These are phyloP conservation scores for Todiramphus saurophagus DNA, from an alignment of 2,113 vertebrate species.

Conservation along the genomic window DNA sequence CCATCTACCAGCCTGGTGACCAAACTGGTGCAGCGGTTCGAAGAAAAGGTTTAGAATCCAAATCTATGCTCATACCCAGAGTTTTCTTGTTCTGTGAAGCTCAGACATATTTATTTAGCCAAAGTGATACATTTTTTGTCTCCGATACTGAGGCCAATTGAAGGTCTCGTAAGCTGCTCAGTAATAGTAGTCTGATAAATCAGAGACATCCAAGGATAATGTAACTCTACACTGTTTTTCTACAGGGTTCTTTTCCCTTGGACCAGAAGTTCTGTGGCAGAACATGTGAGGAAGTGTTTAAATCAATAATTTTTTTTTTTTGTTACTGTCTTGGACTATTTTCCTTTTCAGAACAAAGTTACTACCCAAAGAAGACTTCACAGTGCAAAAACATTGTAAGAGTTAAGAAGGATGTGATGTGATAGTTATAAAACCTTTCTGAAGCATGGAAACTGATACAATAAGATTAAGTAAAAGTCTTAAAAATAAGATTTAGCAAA, in stretches of 20 bases:
- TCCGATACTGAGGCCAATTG: neutral
- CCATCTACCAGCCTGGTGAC: neutral
- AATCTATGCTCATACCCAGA: neutral
- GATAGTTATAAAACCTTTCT: neutral
- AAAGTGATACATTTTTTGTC: constrained; percentile 12
- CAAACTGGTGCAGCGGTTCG: neutral
- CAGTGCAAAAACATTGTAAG: neutral
- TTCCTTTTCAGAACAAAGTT: constrained; percentile 13
- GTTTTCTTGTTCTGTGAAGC: neutral
- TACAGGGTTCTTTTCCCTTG: constrained; percentile 29
- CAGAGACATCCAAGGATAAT: constrained; percentile 44
- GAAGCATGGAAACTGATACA: neutral
- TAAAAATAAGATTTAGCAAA: neutral
- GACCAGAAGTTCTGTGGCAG: constrained; percentile 31
- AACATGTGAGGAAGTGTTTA: constrained; percentile 29
- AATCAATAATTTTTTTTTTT: neutral
- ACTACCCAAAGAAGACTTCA: neutral
- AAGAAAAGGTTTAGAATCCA: neutral
- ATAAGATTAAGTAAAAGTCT: neutral
- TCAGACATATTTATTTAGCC: constrained; percentile 20
- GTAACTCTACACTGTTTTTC: constrained; percentile 60
- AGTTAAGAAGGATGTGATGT: neutral
- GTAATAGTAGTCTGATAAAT: constrained; percentile 39
- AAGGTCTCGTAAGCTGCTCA: constrained; percentile 10
- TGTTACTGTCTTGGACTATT: constrained; percentile 23